Base-by-base conservation (phyloP, 1,140 invertebrate genomes). In the Procambarus virginalis region DNA sequence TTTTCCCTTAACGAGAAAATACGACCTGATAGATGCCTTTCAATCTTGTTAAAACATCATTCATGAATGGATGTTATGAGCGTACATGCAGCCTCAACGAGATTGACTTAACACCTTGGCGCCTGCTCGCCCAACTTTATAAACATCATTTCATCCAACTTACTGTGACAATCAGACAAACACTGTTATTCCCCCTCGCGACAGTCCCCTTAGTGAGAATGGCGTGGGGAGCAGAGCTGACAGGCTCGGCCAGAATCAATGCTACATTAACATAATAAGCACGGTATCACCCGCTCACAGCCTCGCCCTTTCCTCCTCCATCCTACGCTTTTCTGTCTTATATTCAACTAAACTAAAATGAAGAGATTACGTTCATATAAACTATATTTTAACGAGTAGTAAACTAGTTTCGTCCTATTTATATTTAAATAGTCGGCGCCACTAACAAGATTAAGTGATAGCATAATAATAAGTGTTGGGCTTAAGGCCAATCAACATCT, bases 231-330 rank as follows among this genome's bases (percentile, higher is more conserved):
- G 86, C 68, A 55, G 77, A n/a, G 86, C 34, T 88, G 78, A 88
- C 78, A 81, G 55, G 78, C 79, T 80, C 55, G 79, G 86, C 78
- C 79, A 88, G 70, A 88, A 88, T 88, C 86, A 88, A 88, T 88
- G 86, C 78, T 70, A 55, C 78, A 88, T 88, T 88, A 88, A 64
- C 86, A 82, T 88, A 82, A 88, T 82, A 80, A 88, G 86, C 64
- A 76, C 84, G 76, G 48, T 77, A 85, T 86, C 55, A 75, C 82
- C 46, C 82, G 5, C 70, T 75, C 68, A 84, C 60, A 84, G 82
- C 82, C 81, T 75, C 20, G 70, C 68, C 60, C 68, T 51, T 48
- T 46, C 68, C 46, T 51, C 12, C 46, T 81, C 79, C n/a, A 70
- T 46, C 68, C 70, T 12, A n/a, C 70, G 9, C 34, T 6, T 34